Evolutionary conservation across 2,113 vertebrate genomes (phyloP), one percentile per base, ranked within the genome.

Genomic region (Lophius piscatorius): DNA sequence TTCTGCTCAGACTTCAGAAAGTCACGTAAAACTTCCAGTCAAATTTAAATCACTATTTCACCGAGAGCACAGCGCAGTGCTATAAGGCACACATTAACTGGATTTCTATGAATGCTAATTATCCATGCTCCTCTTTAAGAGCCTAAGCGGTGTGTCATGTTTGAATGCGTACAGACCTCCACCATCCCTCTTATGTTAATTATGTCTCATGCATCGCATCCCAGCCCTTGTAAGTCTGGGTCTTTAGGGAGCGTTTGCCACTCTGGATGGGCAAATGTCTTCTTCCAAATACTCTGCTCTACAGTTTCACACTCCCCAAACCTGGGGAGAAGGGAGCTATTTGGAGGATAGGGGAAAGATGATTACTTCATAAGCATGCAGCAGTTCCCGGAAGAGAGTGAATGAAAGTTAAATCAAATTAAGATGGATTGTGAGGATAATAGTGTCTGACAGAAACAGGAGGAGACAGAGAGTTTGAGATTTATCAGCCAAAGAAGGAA

Each of bases 301-400:
- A 66, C 66, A 72, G 72, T 74, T 69, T 44, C 56, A 48, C 20
- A 17, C 41, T 70, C 83, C 87, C 81, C 69, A 83, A 83, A 80
- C 63, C 68, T 58, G 5, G 34, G 48, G 42, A 61, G 52, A 63
- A 5, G 18, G 56, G 38, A 49, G 56, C 48, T 74, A 70, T 75
- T 57, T 4, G 41, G 33, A 39, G 76, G 59, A 24, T 29, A 0
- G 28, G 52, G 48, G 33, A 3, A 20, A 50, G 71, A 81, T 70
- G 78, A 76, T 52, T 54, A 70, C 83, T 85, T 80, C 67, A 86
- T 88, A 74, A 83, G 67, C 67, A 45, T 40, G 29, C 26, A 38
- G 59, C 57, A 65, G 55, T 46, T 58, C 13, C 29, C 7, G 13
- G 4, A 11, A 39, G 20, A 54, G 33, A 31, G 66, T 47, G 50